A percentile compares a stretch with the other conserved stretches of the same genome.
phyloP scores from a whole-genome alignment of 2,888 invertebrate genomes.

The Agrilus biguttatus region DNA sequence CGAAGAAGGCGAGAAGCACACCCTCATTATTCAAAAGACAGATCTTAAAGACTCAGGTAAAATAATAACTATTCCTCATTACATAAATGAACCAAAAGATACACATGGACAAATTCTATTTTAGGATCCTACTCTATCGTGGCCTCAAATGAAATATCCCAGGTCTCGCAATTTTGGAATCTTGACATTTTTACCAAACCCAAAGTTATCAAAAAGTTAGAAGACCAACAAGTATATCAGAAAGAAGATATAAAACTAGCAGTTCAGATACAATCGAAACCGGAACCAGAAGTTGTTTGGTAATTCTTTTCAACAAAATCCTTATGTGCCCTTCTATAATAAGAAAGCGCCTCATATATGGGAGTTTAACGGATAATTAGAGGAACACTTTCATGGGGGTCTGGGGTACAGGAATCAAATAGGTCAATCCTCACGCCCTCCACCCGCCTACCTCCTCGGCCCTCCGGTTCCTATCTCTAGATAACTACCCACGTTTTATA shows the following conservation, averaged over 20 bases:
- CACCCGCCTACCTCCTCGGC: too few relatives aligned
- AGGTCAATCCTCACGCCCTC: too few relatives aligned
- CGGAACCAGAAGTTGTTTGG: constrained; percentile 76
- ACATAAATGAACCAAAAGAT: background rate
- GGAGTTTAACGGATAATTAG: too few relatives aligned
- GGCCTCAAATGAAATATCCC: constrained; percentile 75
- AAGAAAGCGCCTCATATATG: too few relatives aligned
- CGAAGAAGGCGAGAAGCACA: constrained; percentile 57
- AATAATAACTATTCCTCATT: constrained; percentile 2
- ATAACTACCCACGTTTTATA: too few relatives aligned
- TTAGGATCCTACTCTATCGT: constrained; percentile 68
- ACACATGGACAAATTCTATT: background rate
- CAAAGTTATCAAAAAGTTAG: constrained; percentile 53
- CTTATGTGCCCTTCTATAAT: too few relatives aligned
- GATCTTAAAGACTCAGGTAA: constrained; percentile 58
- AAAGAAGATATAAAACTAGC: constrained; percentile 62
- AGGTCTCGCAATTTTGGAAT: constrained; percentile 84
- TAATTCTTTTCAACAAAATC: too few relatives aligned
- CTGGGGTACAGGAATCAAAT: too few relatives aligned
- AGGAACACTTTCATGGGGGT: too few relatives aligned
- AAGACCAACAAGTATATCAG: constrained; percentile 54
- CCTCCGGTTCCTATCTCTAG: too few relatives aligned
- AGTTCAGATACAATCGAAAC: constrained; percentile 68
- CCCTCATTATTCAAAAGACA: constrained; percentile 54
- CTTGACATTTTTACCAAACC: constrained; percentile 73